These are phyloP conservation scores for Tetramorium bicarinatum DNA, from an alignment of 2,888 invertebrate genomes.

Conservation along the genomic window DNA sequence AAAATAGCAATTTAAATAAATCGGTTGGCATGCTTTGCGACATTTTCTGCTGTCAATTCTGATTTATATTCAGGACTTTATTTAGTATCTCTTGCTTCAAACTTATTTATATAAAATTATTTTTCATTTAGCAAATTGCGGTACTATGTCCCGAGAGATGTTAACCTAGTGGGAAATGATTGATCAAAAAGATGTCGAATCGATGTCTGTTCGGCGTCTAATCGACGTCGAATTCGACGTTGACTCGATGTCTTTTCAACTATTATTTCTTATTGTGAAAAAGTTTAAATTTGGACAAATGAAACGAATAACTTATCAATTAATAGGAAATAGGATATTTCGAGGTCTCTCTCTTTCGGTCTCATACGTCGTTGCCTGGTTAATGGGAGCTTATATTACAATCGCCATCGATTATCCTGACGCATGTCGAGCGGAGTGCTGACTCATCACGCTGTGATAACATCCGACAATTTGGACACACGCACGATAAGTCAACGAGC, in stretches of 20 bases:
- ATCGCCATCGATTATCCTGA: slow-evolving; percentile 46
- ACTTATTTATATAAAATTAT: slow-evolving; percentile 2
- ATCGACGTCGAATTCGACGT: too few species aligned
- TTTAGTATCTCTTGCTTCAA: not conserved
- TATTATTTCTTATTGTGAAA: not conserved
- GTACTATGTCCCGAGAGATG: not conserved
- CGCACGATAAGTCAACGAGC: slow-evolving; percentile 28
- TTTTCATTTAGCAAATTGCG: not conserved
- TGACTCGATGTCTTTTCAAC: too few species aligned
- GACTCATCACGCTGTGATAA: slow-evolving; percentile 41
- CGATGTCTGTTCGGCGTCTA: too few species aligned
- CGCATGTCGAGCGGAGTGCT: slow-evolving; percentile 9
- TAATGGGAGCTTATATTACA: slow-evolving; percentile 31
- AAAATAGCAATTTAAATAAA: not conserved
- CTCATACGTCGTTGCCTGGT: not conserved
- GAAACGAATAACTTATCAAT: not conserved
- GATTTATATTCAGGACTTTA: not conserved
- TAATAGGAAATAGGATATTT: not conserved
- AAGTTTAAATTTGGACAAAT: not conserved
- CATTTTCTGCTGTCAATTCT: not conserved
- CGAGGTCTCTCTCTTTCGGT: not conserved
- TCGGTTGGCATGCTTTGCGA: not conserved
- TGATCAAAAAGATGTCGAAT: too few species aligned
- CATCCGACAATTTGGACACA: slow-evolving; percentile 50
- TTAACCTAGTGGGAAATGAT: too few species aligned